Evolutionary conservation across 1,140 invertebrate species (phyloP).

Genomic region (Zaprionus kolodkinae): DNA sequence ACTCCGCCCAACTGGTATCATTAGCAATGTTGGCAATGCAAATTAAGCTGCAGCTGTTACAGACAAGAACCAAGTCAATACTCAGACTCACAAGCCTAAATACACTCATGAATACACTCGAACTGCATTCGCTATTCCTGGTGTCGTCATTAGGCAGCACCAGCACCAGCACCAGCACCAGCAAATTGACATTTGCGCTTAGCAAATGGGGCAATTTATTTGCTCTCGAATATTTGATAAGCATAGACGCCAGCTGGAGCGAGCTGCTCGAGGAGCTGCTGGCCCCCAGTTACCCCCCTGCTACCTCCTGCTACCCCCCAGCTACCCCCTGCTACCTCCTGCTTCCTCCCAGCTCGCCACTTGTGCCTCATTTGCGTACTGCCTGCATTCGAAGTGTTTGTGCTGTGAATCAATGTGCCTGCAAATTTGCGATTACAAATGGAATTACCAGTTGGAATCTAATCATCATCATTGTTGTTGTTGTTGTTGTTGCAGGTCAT

Average conservation of each 20-base stretch:
- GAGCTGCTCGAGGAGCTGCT: not conserved
- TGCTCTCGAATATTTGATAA: slow-evolving; percentile 56
- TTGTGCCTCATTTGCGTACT: slow-evolving; percentile 17
- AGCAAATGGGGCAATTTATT: slow-evolving; percentile 49
- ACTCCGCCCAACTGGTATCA: not conserved
- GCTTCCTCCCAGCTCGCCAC: not conserved
- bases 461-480: not conserved
- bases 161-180: slow-evolving; percentile 15
- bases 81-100: not conserved
- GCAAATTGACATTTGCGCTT: slow-evolving; percentile 65
- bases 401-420: slow-evolving; percentile 50
- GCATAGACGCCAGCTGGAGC: slow-evolving; percentile 22
- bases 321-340: too few relatives aligned
- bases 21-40: not conserved
- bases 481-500: slow-evolving; percentile 87
- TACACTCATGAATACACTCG: slow-evolving; percentile 2
- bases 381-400: slow-evolving; percentile 38
- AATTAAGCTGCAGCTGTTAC: slow-evolving; percentile 13
- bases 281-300: too few relatives aligned
- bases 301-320: too few relatives aligned
- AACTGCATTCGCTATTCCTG: not conserved
- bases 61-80: not conserved
- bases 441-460: not conserved
- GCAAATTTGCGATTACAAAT: slow-evolving; percentile 61
- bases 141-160: slow-evolving; percentile 2